Evolutionary conservation across 2,113 vertebrate species (phyloP).

Genomic region (Dinomys branickii): DNA sequence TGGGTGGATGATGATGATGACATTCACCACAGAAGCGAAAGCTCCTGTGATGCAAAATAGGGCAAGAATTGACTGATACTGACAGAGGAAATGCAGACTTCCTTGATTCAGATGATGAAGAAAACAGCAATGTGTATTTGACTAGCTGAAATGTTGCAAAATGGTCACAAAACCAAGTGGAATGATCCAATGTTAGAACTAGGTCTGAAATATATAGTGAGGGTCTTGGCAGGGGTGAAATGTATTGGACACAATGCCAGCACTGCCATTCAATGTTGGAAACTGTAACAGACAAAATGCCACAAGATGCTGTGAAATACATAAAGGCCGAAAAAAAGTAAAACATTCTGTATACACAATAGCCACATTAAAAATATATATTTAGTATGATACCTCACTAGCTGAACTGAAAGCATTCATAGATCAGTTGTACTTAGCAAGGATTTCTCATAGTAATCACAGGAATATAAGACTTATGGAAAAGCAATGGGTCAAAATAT

Average conservation of each 20-base stretch:
- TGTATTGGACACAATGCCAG: too few relatives aligned
- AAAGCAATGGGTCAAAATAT: too few relatives aligned
- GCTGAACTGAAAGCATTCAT: too few relatives aligned
- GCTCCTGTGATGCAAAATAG: not conserved
- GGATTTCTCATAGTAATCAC: too few relatives aligned
- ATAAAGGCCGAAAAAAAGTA: not conserved
- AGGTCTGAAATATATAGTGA: too few relatives aligned
- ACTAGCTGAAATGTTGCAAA: not conserved
- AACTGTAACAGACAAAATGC: too few relatives aligned
- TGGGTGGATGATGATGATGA: not conserved
- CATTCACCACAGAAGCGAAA: not conserved
- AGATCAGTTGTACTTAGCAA: too few relatives aligned
- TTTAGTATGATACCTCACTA: too few relatives aligned
- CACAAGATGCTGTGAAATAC: too few relatives aligned
- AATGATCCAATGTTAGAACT: not conserved
- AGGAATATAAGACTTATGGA: too few relatives aligned
- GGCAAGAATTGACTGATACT: not conserved
- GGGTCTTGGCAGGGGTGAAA: too few relatives aligned
- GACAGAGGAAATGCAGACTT: not conserved
- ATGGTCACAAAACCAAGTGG: not conserved
- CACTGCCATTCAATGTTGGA: too few relatives aligned
- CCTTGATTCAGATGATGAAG: not conserved
- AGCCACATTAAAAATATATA: not conserved
- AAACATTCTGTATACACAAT: not conserved
- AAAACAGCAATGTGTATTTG: not conserved